Conservation (phyloP, 1,140 invertebrate genomes). For the Caenorhabditis briggsae region DNA sequence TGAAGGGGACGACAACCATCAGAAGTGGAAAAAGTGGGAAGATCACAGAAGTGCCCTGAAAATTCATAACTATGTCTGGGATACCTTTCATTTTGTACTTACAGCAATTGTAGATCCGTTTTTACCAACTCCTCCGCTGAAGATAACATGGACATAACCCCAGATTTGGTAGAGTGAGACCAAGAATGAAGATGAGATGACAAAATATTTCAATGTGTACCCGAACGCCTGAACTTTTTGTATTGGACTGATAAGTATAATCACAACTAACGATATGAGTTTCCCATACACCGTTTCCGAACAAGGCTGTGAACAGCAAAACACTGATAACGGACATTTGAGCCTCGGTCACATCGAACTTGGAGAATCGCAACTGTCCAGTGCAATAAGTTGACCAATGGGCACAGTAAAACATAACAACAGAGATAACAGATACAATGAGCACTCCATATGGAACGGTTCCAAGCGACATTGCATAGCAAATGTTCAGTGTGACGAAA, state of each 20-base stretch:
- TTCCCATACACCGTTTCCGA: slow-evolving; percentile 89
- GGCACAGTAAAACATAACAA: slow-evolving; percentile 95
- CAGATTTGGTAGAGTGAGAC: slow-evolving; percentile 67
- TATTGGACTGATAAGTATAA: background rate
- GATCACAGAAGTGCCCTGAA: slow-evolving; percentile 93
- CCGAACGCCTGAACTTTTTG: slow-evolving; percentile 70
- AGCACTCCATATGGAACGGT: slow-evolving; percentile 83
- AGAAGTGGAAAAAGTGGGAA: slow-evolving; percentile 94
- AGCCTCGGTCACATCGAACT: slow-evolving; percentile 96
- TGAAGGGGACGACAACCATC: slow-evolving; percentile 89
- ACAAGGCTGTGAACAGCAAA: slow-evolving; percentile 87
- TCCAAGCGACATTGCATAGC: slow-evolving; percentile 90
- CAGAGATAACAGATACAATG: slow-evolving; percentile 94
- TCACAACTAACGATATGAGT: slow-evolving; percentile 82
- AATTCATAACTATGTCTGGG: too few relatives aligned
- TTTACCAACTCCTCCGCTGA: slow-evolving; percentile 92
- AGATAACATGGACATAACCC: slow-evolving; percentile 78
- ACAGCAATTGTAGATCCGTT: slow-evolving; percentile 94
- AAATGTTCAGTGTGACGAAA: slow-evolving; percentile 93
- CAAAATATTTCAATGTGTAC: slow-evolving; percentile 68
- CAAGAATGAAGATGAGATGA: slow-evolving; percentile 64
- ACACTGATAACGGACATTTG: slow-evolving; percentile 92
- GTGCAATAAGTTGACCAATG: slow-evolving; percentile 99
- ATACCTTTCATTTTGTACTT: too few relatives aligned
- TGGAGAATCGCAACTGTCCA: slow-evolving; percentile 80